These are phyloP conservation scores for Monopis laevigella DNA, from an alignment of 2,888 invertebrate genomes.

Conservation along the genomic window DNA sequence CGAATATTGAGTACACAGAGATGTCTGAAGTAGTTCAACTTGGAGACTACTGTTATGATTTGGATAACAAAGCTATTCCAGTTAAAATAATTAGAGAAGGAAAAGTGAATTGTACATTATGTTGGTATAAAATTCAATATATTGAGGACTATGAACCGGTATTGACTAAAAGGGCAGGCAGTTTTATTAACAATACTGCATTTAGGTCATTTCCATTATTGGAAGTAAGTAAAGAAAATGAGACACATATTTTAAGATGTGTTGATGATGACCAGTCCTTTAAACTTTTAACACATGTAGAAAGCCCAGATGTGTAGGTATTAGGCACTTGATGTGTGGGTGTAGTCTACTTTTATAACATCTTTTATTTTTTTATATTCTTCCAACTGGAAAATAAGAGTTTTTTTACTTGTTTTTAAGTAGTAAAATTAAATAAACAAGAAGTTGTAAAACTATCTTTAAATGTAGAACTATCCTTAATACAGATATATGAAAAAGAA, in stretches of 20 bases:
- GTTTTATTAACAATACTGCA: conserved; percentile 56
- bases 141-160: conserved; percentile 40
- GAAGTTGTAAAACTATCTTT: too few relatives aligned
- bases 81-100: conserved; percentile 41
- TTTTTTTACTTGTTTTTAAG: too few relatives aligned
- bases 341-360: too few relatives aligned
- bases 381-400: too few relatives aligned
- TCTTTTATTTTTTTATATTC: too few relatives aligned
- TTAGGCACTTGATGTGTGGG: too few relatives aligned
- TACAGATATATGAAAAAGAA: too few relatives aligned
- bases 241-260: conserved; percentile 34
- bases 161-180: conserved; percentile 44
- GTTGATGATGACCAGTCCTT: conserved; percentile 40
- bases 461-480: too few relatives aligned
- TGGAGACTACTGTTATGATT: conserved; percentile 26
- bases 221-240: conserved; percentile 29
- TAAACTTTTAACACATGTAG: conserved; percentile 34
- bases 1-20: conserved; percentile 41
- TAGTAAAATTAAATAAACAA: too few relatives aligned
- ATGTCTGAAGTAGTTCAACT: conserved; percentile 39
- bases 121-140: conserved; percentile 63
- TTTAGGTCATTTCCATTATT: conserved; percentile 46
- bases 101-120: conserved; percentile 55
- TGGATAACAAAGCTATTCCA: conserved; percentile 25
- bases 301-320: conserved; percentile 13